phyloP scores from a whole-genome alignment of 2,888 invertebrate species.

The Drosophila fulvimacula region DNA sequence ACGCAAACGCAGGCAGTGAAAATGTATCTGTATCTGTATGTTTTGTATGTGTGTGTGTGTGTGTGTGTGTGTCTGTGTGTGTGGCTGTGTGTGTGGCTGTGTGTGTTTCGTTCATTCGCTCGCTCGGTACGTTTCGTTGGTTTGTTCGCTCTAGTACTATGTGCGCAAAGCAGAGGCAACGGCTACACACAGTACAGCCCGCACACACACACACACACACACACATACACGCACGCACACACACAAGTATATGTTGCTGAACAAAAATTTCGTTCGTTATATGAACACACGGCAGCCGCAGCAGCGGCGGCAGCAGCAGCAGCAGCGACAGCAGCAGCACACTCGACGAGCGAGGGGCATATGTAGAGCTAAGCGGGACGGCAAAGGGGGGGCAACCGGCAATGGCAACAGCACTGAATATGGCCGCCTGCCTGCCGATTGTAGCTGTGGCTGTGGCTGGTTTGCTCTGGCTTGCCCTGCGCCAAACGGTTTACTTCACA shows the following conservation, averaged over 20 bases:
- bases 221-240: background rate
- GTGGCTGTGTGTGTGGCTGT: background rate
- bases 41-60: slow-evolving; percentile 28
- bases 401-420: slow-evolving; percentile 71
- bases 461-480: slow-evolving; percentile 55
- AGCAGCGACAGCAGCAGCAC: slow-evolving; percentile 35
- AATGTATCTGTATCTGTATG: slow-evolving; percentile 55
- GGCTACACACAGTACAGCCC: slow-evolving; percentile 37
- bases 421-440: slow-evolving; percentile 66
- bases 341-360: slow-evolving; percentile 28
- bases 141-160: slow-evolving; percentile 57
- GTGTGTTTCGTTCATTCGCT: slow-evolving; percentile 56
- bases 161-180: slow-evolving; percentile 64
- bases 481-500: slow-evolving; percentile 33
- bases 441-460: slow-evolving; percentile 60
- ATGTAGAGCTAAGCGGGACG: slow-evolving; percentile 11
- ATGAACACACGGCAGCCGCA: slow-evolving; percentile 69
- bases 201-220: slow-evolving; percentile 14
- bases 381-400: slow-evolving; percentile 31
- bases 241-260: slow-evolving; percentile 59
- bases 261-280: slow-evolving; percentile 70
- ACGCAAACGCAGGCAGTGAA: slow-evolving; percentile 74
- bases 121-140: slow-evolving; percentile 61
- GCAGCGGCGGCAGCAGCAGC: slow-evolving; percentile 10
- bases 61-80: slow-evolving; percentile 4